Base-by-base conservation (phyloP, 2,113 vertebrate genomes). In the Pseudopodoces humilis region DNA sequence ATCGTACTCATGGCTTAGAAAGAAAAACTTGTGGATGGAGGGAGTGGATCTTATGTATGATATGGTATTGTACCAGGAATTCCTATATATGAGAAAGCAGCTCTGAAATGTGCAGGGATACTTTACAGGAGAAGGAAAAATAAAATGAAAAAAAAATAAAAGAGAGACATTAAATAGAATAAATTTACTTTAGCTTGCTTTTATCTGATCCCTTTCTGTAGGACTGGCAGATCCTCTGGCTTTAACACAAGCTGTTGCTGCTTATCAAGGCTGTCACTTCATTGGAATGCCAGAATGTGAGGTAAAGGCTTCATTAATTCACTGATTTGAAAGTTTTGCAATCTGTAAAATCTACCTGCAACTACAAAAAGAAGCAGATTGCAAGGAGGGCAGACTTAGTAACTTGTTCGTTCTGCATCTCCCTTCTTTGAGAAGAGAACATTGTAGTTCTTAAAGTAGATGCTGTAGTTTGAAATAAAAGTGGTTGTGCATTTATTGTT, bases 211-310 rank as follows among this genome's bases (percentile, higher is more conserved):
- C 39, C 43, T 75, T 96, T 77, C 72, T 82, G 39, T 96, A 99
- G 99, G 99, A 62, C 65, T 99, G 94, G 99, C 99, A 18, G 99
- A 99, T 97, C 98, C 99, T 6, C 88, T 98, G 7, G 99, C 99
- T 19, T 97, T 99, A 83, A 97, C 98, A 20, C 99, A 99, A 96
- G 99, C 99, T 28, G 99, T 99, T 67, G 98, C 99, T 56, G 97
- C 99, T 88, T 99, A 99, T 96, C 99, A 99, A 96, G 99, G 99
- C 90, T 99, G 99, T 94, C 99, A 99, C 96, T 98, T 99, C 68
- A 99, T 99, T 65, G 99, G 99, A 92, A 99, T 99, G 99, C 99
- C 99, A 5, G 99, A 99, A 93, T 99, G 99, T 92, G 99, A 99
- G 98, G 99, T 99, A 98, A 96, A 79, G 69, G 41, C 43, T 91